phyloP scores from a whole-genome alignment of 2,797 vertebrate genomes.

The Acanthis flammea region DNA sequence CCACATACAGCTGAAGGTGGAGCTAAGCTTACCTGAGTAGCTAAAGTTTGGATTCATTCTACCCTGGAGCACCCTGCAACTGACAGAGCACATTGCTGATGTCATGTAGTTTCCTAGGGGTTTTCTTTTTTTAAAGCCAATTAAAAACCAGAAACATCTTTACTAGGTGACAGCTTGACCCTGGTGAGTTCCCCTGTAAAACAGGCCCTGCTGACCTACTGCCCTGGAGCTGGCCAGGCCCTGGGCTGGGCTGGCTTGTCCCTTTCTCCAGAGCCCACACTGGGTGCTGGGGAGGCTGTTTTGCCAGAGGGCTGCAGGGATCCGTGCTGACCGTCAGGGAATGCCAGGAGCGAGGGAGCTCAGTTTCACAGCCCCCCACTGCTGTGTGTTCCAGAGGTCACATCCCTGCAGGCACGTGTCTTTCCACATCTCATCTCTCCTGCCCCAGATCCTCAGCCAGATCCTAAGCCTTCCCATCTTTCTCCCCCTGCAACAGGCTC shows the following conservation, averaged over 20 bases:
- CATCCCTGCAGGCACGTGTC: neutral
- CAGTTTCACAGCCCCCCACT: neutral
- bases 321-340: neutral
- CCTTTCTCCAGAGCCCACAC: neutral
- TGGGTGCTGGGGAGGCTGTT: neutral
- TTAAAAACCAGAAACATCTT: neutral
- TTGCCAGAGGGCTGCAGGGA: neutral
- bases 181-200: neutral
- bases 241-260: neutral
- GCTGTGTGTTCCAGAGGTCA: neutral
- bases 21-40: neutral
- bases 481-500: neutral
- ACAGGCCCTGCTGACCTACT: neutral
- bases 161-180: neutral
- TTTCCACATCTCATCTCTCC: neutral
- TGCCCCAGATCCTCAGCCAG: neutral
- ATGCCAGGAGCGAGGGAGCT: neutral
- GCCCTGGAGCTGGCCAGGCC: neutral
- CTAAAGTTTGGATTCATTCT: neutral
- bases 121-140: neutral
- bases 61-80: neutral
- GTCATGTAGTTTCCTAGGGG: neutral
- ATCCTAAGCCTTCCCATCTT: neutral
- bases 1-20: rapidly evolving
- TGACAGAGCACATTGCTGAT: rapidly evolving